Percentiles rank a stretch among this genome's conserved stretches.
phyloP scores from a whole-genome alignment of 2,888 invertebrate genomes.

The Ashinkailepas kermadecensis region DNA sequence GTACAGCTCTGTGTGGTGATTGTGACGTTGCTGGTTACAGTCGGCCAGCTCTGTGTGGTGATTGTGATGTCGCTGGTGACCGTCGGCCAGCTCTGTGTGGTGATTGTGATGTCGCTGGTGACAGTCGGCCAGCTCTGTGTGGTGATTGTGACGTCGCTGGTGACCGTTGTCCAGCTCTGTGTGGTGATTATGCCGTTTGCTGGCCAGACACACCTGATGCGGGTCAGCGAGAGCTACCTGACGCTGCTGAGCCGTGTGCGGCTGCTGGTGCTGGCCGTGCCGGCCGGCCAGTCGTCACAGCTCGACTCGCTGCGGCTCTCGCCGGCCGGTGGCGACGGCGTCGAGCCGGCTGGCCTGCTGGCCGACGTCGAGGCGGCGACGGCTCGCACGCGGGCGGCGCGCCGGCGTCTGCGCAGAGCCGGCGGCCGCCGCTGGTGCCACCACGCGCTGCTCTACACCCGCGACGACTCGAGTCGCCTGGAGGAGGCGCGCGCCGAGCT shows the following conservation, averaged over 20 bases:
- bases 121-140: too few relatives aligned
- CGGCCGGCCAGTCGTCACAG: neutral
- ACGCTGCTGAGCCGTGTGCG: neutral
- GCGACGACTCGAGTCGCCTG: neutral
- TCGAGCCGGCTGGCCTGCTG: neutral
- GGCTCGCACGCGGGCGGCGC: neutral
- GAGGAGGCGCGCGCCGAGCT: conserved; percentile 12
- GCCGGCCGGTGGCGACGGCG: neutral
- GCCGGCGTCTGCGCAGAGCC: neutral
- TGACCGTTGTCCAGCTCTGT: too few relatives aligned
- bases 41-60: too few relatives aligned
- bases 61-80: too few relatives aligned
- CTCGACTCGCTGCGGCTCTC: neutral
- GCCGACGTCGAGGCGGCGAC: neutral
- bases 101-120: too few relatives aligned
- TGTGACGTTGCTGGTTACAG: too few relatives aligned
- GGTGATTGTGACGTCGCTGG: too few relatives aligned
- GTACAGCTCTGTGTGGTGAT: too few relatives aligned
- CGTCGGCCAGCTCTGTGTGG: too few relatives aligned
- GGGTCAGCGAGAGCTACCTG: neutral
- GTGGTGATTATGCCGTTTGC: too few relatives aligned
- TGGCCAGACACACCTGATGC: neutral
- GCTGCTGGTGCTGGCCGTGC: neutral
- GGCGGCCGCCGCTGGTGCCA: neutral
- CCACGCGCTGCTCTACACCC: neutral